These are phyloP conservation scores for Charaxes varanes DNA, from an alignment of 1,140 invertebrate genomes.

Conservation along the genomic window DNA sequence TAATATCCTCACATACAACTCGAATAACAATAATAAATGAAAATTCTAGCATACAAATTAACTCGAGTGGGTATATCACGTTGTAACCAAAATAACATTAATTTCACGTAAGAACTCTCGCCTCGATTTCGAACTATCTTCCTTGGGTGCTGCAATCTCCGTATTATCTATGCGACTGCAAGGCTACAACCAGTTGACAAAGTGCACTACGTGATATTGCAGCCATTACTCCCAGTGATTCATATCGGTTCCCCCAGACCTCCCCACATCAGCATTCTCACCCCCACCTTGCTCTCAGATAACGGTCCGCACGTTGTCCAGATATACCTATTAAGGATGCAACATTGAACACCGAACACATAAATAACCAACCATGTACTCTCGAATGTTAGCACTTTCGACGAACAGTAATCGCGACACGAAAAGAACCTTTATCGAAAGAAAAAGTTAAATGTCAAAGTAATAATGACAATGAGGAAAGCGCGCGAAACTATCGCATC, in stretches of 20 bases:
- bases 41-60: slow-evolving; percentile 4
- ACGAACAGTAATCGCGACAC: slow-evolving; percentile 18
- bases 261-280: slow-evolving; percentile 26
- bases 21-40: no score
- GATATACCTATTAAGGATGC: slow-evolving; percentile 65
- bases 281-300: slow-evolving; percentile 51
- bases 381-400: slow-evolving; percentile 25
- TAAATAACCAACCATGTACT: slow-evolving; percentile 40
- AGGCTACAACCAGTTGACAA: slow-evolving; percentile 69
- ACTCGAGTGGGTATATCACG: slow-evolving; percentile 9
- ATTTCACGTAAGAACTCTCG: slow-evolving; percentile 31
- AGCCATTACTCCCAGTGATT: slow-evolving; percentile 70
- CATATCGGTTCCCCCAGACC: slow-evolving; percentile 52
- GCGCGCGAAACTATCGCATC: slow-evolving; percentile 35
- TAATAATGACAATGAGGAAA: slow-evolving; percentile 41
- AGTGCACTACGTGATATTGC: slow-evolving; percentile 73
- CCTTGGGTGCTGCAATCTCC: slow-evolving; percentile 50
- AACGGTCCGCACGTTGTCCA: slow-evolving; percentile 58
- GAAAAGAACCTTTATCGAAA: slow-evolving; percentile 13
- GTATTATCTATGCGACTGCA: slow-evolving; percentile 65
- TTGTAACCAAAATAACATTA: slow-evolving; percentile 22
- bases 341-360: slow-evolving; percentile 33
- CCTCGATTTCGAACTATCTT: slow-evolving; percentile 39
- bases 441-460: slow-evolving; percentile 38
- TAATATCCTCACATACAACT: no score